Conservation (phyloP, 30 jellyfish, hydroid and myxozoan species). For the Calvadosia cruxmelitensis region DNA sequence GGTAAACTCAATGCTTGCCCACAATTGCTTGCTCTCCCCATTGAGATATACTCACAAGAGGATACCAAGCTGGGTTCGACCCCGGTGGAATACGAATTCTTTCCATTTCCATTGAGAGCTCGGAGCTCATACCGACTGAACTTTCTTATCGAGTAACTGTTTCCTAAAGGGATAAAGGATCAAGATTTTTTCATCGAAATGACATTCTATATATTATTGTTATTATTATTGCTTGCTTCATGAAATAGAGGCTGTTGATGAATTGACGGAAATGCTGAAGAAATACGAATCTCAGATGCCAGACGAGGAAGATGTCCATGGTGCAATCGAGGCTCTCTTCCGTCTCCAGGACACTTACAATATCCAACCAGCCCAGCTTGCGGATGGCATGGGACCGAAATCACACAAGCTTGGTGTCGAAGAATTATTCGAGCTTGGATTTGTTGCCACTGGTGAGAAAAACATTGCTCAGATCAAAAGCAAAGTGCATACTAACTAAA, state of each 20-base stretch:
- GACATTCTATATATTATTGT: no score
- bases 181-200: no score
- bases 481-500: background rate
- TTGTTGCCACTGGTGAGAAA: slow-evolving; percentile 51
- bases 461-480: no score
- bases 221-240: background rate
- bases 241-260: slow-evolving; percentile 10
- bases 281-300: slow-evolving; percentile 43
- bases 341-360: slow-evolving; percentile 75
- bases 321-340: slow-evolving; percentile 63
- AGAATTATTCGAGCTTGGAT: slow-evolving; percentile 83
- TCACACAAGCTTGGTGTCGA: slow-evolving; percentile 70
- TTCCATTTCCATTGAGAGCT: no score
- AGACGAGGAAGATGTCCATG: slow-evolving; percentile 57
- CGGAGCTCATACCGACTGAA: no score
- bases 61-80: no score
- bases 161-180: no score
- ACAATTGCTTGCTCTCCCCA: no score
- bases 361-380: slow-evolving; percentile 46
- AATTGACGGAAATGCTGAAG: slow-evolving; percentile 17
- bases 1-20: no score
- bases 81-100: no score
- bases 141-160: no score
- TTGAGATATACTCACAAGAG: no score
- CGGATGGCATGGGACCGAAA: slow-evolving; percentile 67